These are phyloP conservation scores for Scaptomyza reducta DNA, from an alignment of 2,888 invertebrate species.

Conservation along the genomic window DNA sequence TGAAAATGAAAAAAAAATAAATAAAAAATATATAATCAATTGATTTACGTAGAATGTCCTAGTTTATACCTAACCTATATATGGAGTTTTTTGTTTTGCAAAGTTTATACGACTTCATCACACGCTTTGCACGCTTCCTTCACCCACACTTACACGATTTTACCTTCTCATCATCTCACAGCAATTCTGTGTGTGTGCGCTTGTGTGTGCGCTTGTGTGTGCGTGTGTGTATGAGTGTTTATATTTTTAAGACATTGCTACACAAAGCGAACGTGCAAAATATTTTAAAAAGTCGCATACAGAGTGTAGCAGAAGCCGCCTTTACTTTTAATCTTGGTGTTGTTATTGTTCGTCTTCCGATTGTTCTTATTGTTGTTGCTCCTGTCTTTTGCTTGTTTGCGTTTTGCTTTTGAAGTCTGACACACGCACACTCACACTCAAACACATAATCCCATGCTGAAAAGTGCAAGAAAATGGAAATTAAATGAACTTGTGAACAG, in stretches of 20 bases:
- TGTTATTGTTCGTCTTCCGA: neutral
- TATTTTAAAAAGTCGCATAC: conserved; percentile 70
- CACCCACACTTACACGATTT: neutral
- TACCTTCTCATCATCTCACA: conserved; percentile 1
- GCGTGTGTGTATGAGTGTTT: conserved; percentile 21
- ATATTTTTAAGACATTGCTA: conserved; percentile 51
- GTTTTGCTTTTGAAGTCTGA: conserved; percentile 69
- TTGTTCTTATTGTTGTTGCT: conserved; percentile 25
- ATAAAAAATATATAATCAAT: no score
- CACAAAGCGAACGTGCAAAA: conserved; percentile 67
- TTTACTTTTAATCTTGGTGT: conserved; percentile 25
- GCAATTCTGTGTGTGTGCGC: conserved; percentile 5
- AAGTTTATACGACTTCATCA: conserved; percentile 11
- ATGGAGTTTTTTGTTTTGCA: conserved; percentile 1
- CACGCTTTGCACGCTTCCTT: neutral
- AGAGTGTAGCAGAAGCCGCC: conserved; percentile 20
- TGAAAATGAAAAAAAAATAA: no score
- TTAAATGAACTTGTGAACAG: conserved; percentile 70
- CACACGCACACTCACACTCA: conserved; percentile 25
- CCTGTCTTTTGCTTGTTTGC: conserved; percentile 59
- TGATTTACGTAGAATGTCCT: neutral
- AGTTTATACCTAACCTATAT: neutral
- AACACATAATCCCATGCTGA: conserved; percentile 21
- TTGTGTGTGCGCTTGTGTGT: conserved; percentile 11
- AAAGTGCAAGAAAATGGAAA: conserved; percentile 65